These are phyloP conservation scores for Oeneis ivallda DNA, from an alignment of 2,888 invertebrate species.

Conservation along the genomic window DNA sequence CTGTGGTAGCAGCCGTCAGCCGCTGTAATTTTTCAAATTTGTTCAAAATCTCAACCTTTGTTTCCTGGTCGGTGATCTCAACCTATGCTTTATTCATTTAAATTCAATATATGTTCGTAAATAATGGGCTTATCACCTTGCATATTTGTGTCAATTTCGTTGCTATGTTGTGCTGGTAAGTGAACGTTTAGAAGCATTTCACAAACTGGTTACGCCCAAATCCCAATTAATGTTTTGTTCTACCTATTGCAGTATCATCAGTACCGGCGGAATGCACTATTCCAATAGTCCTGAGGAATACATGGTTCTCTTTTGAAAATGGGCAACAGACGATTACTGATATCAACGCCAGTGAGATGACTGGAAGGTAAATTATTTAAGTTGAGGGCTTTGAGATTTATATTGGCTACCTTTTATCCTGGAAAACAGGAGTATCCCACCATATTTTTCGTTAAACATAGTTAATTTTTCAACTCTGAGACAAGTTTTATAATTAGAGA, in stretches of 20 bases:
- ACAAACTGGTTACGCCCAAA: conserved; percentile 62
- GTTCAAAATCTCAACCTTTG: too few species aligned
- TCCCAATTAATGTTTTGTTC: conserved; percentile 38
- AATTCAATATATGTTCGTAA: background rate
- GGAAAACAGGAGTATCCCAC: too few species aligned
- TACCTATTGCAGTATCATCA: conserved; percentile 54
- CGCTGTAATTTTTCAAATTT: too few species aligned
- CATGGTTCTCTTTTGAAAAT: conserved; percentile 96
- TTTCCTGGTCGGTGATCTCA: too few species aligned
- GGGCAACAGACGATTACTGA: conserved; percentile 91
- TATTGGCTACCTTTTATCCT: too few species aligned
- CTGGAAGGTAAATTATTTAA: conserved; percentile 70
- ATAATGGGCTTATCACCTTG: background rate
- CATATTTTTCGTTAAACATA: too few species aligned
- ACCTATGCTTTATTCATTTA: too few species aligned
- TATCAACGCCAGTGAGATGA: conserved; percentile 90
- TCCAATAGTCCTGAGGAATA: conserved; percentile 89
- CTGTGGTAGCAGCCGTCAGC: too few species aligned
- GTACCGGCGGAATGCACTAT: conserved; percentile 84
- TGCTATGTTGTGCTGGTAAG: conserved; percentile 19
- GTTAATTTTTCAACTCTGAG: too few species aligned
- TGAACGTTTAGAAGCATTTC: background rate
- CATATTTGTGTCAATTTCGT: conserved; percentile 4
- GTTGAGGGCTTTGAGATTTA: too few species aligned
- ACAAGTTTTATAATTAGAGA: too few species aligned